A percentile compares a stretch with the other conserved stretches of the same genome.
Evolutionary conservation across 2,888 invertebrate genomes (phyloP).

Genomic region (Sisyra nigra): DNA sequence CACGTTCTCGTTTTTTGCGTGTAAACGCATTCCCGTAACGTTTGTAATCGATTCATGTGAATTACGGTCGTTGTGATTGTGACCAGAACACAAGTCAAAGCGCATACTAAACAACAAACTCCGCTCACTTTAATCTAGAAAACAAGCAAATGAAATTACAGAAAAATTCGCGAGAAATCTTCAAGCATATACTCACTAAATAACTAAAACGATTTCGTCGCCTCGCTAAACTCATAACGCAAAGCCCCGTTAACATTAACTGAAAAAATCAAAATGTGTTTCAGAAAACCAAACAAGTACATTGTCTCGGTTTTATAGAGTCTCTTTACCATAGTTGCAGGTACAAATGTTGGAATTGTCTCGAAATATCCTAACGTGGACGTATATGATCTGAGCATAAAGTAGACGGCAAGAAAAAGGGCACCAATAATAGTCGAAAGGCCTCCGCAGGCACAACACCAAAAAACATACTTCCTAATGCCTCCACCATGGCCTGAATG

Average conservation of each 20-base stretch:
- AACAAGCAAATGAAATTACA: slow-evolving; percentile 7
- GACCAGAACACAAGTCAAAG: slow-evolving; percentile 73
- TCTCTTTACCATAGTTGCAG: slow-evolving; percentile 67
- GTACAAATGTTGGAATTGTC: slow-evolving; percentile 89
- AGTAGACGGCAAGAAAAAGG: slow-evolving; percentile 62
- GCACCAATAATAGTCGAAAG: slow-evolving; percentile 61
- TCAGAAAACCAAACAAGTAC: not conserved
- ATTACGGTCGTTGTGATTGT: slow-evolving; percentile 83
- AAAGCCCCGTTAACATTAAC: slow-evolving; percentile 73
- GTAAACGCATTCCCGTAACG: slow-evolving; percentile 73
- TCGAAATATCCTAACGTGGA: slow-evolving; percentile 66
- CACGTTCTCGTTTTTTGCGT: slow-evolving; percentile 63
- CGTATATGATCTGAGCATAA: slow-evolving; percentile 62
- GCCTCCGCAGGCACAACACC: slow-evolving; percentile 69
- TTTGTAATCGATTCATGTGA: slow-evolving; percentile 80
- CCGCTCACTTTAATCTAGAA: slow-evolving; percentile 78
- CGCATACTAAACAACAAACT: slow-evolving; percentile 72
- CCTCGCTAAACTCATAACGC: slow-evolving; percentile 72
- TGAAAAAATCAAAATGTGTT: slow-evolving; percentile 26
- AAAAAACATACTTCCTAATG: slow-evolving; percentile 62
- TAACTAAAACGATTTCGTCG: slow-evolving; percentile 74
- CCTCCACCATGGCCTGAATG: slow-evolving; percentile 30
- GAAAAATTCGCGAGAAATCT: not conserved
- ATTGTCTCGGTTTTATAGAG: not conserved
- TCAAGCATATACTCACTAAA: slow-evolving; percentile 45